These are phyloP conservation scores for Trichonephila inaurata DNA, from an alignment of 1,140 invertebrate genomes.

Conservation along the genomic window DNA sequence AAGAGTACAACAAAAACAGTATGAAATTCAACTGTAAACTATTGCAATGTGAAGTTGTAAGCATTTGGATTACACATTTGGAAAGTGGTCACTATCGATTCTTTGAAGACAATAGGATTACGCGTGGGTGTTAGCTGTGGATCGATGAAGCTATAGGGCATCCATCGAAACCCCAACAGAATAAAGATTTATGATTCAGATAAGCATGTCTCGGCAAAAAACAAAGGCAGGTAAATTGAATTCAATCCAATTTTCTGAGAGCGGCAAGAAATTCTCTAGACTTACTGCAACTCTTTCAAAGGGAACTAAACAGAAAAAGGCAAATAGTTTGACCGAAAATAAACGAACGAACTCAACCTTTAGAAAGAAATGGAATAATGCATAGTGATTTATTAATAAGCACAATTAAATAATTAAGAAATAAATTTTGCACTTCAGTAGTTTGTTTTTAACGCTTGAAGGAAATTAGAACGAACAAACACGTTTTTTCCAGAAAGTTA, in stretches of 20 bases:
- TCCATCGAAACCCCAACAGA: not conserved
- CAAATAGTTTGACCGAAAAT: too few relatives aligned
- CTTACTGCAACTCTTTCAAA: too few relatives aligned
- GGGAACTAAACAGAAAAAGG: too few relatives aligned
- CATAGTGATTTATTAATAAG: too few relatives aligned
- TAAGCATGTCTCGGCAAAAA: not conserved
- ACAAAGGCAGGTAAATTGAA: not conserved
- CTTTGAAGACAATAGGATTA: constrained; percentile 42
- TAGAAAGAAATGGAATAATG: too few relatives aligned
- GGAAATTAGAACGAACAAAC: too few relatives aligned
- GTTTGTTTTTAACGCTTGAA: too few relatives aligned
- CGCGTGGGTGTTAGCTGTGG: constrained; percentile 17
- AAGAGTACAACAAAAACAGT: too few relatives aligned
- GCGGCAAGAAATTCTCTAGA: not conserved
- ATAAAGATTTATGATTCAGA: not conserved
- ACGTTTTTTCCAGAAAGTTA: too few relatives aligned
- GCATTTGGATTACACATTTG: not conserved
- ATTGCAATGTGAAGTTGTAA: not conserved
- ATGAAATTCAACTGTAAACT: not conserved
- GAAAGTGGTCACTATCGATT: constrained; percentile 38
- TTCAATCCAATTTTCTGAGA: not conserved
- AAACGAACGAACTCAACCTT: too few relatives aligned
- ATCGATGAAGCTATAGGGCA: constrained; percentile 54
- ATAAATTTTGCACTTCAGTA: too few relatives aligned
- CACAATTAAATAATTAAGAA: too few relatives aligned